phyloP scores from a whole-genome alignment of 1,140 invertebrate genomes.

The Aphelenchoides besseyi region DNA sequence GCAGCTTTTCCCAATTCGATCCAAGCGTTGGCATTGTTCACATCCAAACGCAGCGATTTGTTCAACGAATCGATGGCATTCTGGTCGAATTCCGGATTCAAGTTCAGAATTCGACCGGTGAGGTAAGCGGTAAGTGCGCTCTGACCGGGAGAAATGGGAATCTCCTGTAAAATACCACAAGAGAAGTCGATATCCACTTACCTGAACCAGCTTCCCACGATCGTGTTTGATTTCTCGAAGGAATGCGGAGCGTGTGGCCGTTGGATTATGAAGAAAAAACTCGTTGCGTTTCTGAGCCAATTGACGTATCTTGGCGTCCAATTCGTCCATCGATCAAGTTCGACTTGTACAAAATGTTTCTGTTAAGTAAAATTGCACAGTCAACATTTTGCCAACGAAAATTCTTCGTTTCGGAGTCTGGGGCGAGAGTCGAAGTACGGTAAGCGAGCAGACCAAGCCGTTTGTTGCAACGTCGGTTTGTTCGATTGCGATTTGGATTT shows the following conservation, averaged over 20 bases:
- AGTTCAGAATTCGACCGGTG: slow-evolving; percentile 30
- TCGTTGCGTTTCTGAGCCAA: slow-evolving; percentile 1
- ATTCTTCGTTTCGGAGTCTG: not conserved
- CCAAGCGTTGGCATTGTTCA: slow-evolving; percentile 33
- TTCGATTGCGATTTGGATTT: too few relatives aligned
- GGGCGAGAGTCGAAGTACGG: too few relatives aligned
- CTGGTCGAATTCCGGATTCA: slow-evolving; percentile 18
- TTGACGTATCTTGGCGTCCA: slow-evolving; percentile 5
- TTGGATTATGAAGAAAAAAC: slow-evolving; percentile 11
- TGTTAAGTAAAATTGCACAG: not conserved
- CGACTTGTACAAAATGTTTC: not conserved
- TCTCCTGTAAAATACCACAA: slow-evolving; percentile 29
- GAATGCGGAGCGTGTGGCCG: not conserved
- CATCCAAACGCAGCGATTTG: slow-evolving; percentile 29
- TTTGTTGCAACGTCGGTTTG: too few relatives aligned
- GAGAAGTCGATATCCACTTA: not conserved
- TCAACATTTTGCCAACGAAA: not conserved
- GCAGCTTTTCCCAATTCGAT: slow-evolving; percentile 34
- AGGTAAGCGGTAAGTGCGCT: slow-evolving; percentile 25
- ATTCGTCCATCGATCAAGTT: slow-evolving; percentile 21
- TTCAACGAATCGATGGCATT: slow-evolving; percentile 32
- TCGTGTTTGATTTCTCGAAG: slow-evolving; percentile 1
- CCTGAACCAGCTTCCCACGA: slow-evolving; percentile 7
- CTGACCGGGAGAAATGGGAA: slow-evolving; percentile 21
- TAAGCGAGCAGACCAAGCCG: too few relatives aligned